Evolutionary conservation across 2,797 vertebrate species (phyloP).

Genomic region (Clarias pachynema): DNA sequence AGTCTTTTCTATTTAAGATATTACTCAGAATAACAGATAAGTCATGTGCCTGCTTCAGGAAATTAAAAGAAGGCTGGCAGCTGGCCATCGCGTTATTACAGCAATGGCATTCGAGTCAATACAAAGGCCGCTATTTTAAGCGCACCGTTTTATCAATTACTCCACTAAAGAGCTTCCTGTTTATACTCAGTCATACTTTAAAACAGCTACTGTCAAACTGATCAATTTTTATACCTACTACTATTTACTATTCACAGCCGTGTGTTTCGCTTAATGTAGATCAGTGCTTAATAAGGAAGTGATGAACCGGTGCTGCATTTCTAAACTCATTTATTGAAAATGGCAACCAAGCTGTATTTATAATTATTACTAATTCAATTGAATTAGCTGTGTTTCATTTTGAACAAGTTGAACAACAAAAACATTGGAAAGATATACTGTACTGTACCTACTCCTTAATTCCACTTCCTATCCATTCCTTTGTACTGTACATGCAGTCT

Average conservation of each 20-base stretch:
- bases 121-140: constrained; percentile 20
- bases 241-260: background rate
- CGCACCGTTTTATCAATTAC: constrained; percentile 7
- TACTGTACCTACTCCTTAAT: background rate
- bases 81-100: constrained; percentile 44
- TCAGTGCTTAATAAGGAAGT: background rate
- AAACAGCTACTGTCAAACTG: background rate
- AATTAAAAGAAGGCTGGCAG: constrained; percentile 41
- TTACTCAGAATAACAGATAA: constrained; percentile 29
- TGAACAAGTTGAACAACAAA: background rate
- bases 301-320: background rate
- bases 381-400: background rate
- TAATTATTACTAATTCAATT: background rate
- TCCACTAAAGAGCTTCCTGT: constrained; percentile 12
- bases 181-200: constrained; percentile 2
- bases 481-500: background rate
- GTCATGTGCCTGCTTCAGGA: constrained; percentile 20
- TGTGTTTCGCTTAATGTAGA: background rate
- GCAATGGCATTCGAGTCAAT: constrained; percentile 39
- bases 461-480: background rate
- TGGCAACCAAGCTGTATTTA: background rate
- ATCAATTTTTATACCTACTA: constrained; percentile 7
- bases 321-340: background rate
- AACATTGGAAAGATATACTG: background rate
- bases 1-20: constrained; percentile 31